Conservation (phyloP, 2,797 vertebrate genomes). For the Zalophus californianus region DNA sequence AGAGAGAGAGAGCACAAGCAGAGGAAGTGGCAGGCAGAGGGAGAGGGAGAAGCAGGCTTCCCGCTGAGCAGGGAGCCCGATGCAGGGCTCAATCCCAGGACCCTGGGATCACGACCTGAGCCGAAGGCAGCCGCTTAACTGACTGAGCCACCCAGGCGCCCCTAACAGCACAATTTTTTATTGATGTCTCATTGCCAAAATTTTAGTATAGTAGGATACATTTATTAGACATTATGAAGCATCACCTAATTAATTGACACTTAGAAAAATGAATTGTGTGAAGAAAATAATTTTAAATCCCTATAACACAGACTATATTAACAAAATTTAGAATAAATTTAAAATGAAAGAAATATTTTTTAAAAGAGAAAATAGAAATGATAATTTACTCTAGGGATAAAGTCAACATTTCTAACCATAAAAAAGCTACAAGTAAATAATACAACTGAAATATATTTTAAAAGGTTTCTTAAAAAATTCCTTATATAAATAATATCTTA, state of each 20-base stretch:
- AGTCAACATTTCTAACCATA: constrained; percentile 29
- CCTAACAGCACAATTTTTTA: constrained; percentile 27
- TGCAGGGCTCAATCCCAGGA: too few relatives aligned
- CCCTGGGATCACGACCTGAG: too few relatives aligned
- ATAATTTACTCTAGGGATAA: not conserved
- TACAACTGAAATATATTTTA: not conserved
- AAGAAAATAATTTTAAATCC: constrained; percentile 57
- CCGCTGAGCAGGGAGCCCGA: too few relatives aligned
- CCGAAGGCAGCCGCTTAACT: too few relatives aligned
- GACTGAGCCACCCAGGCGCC: too few relatives aligned
- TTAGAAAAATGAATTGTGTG: not conserved
- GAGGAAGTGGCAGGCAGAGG: too few relatives aligned
- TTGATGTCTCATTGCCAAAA: not conserved
- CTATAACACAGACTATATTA: not conserved
- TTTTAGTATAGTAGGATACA: not conserved
- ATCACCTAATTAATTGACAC: constrained; percentile 56
- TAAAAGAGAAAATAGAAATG: not conserved
- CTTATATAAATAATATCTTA: not conserved
- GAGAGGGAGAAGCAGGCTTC: too few relatives aligned
- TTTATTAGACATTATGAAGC: constrained; percentile 1
- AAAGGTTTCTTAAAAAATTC: not conserved
- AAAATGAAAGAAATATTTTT: not conserved
- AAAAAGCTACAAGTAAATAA: not conserved
- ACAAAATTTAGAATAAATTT: constrained; percentile 18
- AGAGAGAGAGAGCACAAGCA: too few relatives aligned